Evolutionary conservation across 2,888 invertebrate species (phyloP).

Genomic region (Empis stercorea): DNA sequence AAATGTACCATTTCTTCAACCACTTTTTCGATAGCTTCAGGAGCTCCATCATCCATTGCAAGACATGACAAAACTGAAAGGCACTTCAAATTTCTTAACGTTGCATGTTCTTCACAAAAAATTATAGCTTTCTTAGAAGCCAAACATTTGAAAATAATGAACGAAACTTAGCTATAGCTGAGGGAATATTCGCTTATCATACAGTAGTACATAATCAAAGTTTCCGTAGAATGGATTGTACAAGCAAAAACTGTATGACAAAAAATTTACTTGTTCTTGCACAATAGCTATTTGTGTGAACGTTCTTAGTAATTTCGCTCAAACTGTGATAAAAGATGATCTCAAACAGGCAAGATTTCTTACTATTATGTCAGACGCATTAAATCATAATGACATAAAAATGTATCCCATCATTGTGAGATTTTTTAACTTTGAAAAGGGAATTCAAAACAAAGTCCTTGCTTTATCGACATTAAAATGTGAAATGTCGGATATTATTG

Average conservation of each 20-base stretch:
- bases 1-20: background rate
- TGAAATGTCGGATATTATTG: no score
- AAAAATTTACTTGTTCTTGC: slow-evolving; percentile 7
- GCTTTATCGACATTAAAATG: no score
- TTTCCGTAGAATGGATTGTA: slow-evolving; percentile 10
- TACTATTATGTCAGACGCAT: slow-evolving; percentile 10
- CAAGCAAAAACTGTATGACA: slow-evolving; percentile 4
- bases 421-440: background rate
- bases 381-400: slow-evolving; percentile 15
- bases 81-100: background rate
- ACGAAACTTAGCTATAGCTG: slow-evolving; percentile 1
- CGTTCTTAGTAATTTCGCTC: background rate
- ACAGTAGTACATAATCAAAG: slow-evolving; percentile 10
- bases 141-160: background rate
- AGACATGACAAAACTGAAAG: background rate
- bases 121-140: background rate
- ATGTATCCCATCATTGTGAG: slow-evolving; percentile 11
- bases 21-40: background rate
- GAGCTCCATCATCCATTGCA: background rate
- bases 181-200: slow-evolving; percentile 8
- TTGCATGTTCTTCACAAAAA: background rate
- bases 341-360: slow-evolving; percentile 1
- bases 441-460: no score
- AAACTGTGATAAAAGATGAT: background rate
- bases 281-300: background rate